Evolutionary conservation across 2,888 invertebrate genomes (phyloP).

Genomic region (Patella caerulea): DNA sequence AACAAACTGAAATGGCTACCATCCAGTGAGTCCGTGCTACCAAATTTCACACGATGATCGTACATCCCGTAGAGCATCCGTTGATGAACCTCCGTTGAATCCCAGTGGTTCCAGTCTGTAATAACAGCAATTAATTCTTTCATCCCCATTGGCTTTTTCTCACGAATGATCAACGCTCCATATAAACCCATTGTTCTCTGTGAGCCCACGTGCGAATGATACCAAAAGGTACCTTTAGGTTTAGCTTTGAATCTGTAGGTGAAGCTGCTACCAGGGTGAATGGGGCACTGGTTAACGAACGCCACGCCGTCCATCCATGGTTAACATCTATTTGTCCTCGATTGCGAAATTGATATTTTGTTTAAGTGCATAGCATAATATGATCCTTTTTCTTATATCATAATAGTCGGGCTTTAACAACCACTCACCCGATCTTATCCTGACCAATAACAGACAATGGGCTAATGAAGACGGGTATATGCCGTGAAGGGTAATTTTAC

Average conservation of each 20-base stretch:
- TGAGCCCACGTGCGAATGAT: conserved; percentile 49
- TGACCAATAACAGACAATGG: too few relatives aligned
- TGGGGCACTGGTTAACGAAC: neutral
- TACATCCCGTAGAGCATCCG: conserved; percentile 46
- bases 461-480: too few relatives aligned
- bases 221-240: conserved; percentile 51
- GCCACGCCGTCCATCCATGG: conserved; percentile 2
- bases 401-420: too few relatives aligned
- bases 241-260: conserved; percentile 31
- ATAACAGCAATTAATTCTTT: conserved; percentile 45
- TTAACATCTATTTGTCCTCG: too few relatives aligned
- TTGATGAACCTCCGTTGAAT: conserved; percentile 40
- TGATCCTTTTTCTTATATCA: too few relatives aligned
- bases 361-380: too few relatives aligned
- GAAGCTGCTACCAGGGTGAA: neutral
- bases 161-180: conserved; percentile 59
- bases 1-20: conserved; percentile 23
- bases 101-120: conserved; percentile 53
- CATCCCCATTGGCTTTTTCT: conserved; percentile 20
- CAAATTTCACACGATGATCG: conserved; percentile 30
- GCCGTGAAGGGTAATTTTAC: too few relatives aligned
- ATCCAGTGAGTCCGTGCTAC: conserved; percentile 15
- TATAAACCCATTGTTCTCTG: conserved; percentile 60
- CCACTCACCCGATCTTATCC: too few relatives aligned
- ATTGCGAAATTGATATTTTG: too few relatives aligned